A percentile compares a stretch with the other conserved stretches of the same genome.
Evolutionary conservation across 2,113 vertebrate genomes (phyloP).

Genomic region (Gymnocephalus cernua): DNA sequence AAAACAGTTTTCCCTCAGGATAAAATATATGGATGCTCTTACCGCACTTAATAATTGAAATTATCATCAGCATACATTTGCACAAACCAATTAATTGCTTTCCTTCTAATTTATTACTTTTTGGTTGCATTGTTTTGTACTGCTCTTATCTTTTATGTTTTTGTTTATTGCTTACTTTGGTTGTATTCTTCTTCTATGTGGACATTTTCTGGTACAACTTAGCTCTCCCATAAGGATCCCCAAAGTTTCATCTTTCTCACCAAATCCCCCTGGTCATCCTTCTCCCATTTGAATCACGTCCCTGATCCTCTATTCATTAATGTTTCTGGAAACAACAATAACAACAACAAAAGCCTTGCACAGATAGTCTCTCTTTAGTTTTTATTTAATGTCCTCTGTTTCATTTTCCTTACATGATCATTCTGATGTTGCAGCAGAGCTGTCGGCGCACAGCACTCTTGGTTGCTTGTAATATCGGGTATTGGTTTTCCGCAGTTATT

Average conservation of each 20-base stretch:
- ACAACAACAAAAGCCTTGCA: constrained; percentile 19
- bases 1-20: constrained; percentile 11
- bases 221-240: background rate
- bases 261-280: background rate
- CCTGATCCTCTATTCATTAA: constrained; percentile 16
- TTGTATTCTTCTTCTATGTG: background rate
- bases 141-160: background rate
- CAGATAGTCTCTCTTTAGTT: background rate
- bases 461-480: constrained; percentile 44
- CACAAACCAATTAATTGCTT: constrained; percentile 36
- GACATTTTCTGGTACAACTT: background rate
- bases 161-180: background rate
- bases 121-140: background rate
- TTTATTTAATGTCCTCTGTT: background rate
- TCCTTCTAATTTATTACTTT: background rate
- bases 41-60: constrained; percentile 1
- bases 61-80: constrained; percentile 10
- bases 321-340: constrained; percentile 10
- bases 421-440: constrained; percentile 24
- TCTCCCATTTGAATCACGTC: constrained; percentile 7
- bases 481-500: constrained; percentile 54
- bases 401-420: constrained; percentile 13
- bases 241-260: constrained; percentile 1
- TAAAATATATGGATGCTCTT: constrained; percentile 1
- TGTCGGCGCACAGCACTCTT: constrained; percentile 38